These are phyloP conservation scores for Amiota mariae DNA, from an alignment of 2,888 invertebrate genomes.

Conservation along the genomic window DNA sequence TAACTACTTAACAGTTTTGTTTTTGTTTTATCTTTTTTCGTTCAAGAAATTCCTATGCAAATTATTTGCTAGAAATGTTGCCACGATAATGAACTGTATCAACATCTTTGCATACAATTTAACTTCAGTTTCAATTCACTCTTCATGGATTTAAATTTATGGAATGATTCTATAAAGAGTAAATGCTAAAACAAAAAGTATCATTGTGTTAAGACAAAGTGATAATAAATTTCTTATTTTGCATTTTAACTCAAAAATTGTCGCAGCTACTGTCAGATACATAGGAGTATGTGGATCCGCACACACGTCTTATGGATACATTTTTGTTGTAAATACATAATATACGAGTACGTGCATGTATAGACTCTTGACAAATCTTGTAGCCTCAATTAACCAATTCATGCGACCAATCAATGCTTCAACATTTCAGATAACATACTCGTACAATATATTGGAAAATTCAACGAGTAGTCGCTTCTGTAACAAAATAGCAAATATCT, in stretches of 20 bases:
- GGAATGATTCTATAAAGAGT: neutral
- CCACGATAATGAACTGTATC: constrained; percentile 20
- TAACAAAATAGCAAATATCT: neutral
- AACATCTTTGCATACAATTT: constrained; percentile 6
- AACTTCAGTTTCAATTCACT: too few relatives aligned
- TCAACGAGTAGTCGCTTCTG: constrained; percentile 1
- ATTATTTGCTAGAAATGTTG: constrained; percentile 15
- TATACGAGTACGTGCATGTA: neutral
- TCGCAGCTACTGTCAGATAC: neutral
- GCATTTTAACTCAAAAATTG: neutral
- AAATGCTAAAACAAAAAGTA: neutral
- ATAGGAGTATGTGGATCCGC: too few relatives aligned
- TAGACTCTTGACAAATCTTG: neutral
- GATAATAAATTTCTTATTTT: neutral
- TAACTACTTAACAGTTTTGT: constrained; percentile 12
- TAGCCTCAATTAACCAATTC: constrained; percentile 29
- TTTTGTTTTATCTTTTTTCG: neutral
- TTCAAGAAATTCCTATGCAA: constrained; percentile 22
- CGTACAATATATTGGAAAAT: neutral
- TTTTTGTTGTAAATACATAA: constrained; percentile 6
- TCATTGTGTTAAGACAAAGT: neutral
- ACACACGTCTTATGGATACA: neutral
- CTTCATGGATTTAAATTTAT: too few relatives aligned
- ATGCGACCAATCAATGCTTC: constrained; percentile 10
- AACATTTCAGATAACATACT: neutral